phyloP scores from a whole-genome alignment of 2,797 vertebrate species.

The Danio jaintianensis region DNA sequence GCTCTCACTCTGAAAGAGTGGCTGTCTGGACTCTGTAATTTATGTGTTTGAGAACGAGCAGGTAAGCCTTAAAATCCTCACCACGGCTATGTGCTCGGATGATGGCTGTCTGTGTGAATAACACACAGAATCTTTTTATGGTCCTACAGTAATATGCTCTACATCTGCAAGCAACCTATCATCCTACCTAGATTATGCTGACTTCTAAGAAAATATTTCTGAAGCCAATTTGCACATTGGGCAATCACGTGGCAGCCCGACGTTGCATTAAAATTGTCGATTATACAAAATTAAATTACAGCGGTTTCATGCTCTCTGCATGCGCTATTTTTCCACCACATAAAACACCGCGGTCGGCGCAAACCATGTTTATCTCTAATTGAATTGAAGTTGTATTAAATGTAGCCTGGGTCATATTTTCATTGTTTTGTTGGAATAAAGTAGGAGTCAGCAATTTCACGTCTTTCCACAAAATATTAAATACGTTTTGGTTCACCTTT shows the following conservation, averaged over 20 bases:
- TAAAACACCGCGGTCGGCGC: not conserved
- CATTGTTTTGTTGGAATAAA: not conserved
- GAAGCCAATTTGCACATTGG: conserved; percentile 11
- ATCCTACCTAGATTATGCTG: not conserved
- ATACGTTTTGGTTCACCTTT: too few relatives aligned
- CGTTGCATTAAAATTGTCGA: conserved; percentile 1
- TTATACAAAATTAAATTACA: conserved; percentile 14
- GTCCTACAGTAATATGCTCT: not conserved
- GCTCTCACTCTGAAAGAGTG: conserved; percentile 76
- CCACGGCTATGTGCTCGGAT: conserved; percentile 43
- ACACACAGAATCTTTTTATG: not conserved
- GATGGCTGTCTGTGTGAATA: conserved; percentile 3
- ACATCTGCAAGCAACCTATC: not conserved
- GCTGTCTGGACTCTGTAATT: conserved; percentile 71
- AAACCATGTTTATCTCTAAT: conserved; percentile 16
- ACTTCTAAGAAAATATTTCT: not conserved
- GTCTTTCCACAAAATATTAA: not conserved
- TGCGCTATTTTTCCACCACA: conserved; percentile 15
- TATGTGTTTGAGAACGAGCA: conserved; percentile 58
- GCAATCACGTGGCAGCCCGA: not conserved
- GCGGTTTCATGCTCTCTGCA: conserved; percentile 24
- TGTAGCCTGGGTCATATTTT: not conserved
- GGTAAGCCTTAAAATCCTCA: conserved; percentile 51
- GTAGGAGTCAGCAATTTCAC: not conserved
- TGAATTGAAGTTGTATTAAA: conserved; percentile 11